These are phyloP conservation scores for Drosophila melanica DNA, from an alignment of 1,140 invertebrate genomes.

Conservation along the genomic window DNA sequence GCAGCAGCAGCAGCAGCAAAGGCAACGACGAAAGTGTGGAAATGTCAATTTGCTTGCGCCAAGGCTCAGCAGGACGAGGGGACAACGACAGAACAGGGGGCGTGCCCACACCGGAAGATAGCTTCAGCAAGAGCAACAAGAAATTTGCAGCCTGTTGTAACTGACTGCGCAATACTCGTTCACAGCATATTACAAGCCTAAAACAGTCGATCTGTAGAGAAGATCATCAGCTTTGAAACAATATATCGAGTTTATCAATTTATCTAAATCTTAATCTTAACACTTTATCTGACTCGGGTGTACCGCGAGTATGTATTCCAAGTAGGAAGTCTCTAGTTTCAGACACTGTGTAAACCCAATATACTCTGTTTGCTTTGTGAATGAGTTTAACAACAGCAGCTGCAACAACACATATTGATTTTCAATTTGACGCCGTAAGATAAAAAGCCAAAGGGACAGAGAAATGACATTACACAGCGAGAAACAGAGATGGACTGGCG, in stretches of 20 bases:
- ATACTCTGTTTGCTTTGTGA: too few relatives aligned
- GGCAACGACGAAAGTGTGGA: slow-evolving; percentile 65
- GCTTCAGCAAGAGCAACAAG: slow-evolving; percentile 33
- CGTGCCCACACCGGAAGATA: slow-evolving; percentile 18
- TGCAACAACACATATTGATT: slow-evolving; percentile 72
- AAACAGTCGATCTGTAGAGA: not conserved
- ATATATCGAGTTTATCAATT: too few relatives aligned
- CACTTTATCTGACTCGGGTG: too few relatives aligned
- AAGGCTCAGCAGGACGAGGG: not conserved
- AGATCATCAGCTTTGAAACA: too few relatives aligned
- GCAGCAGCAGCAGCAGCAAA: slow-evolving; percentile 50
- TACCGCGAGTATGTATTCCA: too few relatives aligned
- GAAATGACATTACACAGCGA: slow-evolving; percentile 51
- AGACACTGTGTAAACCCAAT: too few relatives aligned
- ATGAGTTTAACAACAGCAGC: slow-evolving; percentile 27
- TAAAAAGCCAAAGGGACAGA: slow-evolving; percentile 52
- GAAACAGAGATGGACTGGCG: slow-evolving; percentile 2
- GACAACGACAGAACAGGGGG: not conserved
- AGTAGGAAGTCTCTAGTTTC: too few relatives aligned
- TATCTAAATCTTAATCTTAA: too few relatives aligned
- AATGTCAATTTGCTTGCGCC: slow-evolving; percentile 77
- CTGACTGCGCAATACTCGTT: too few relatives aligned
- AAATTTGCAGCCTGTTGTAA: slow-evolving; percentile 6
- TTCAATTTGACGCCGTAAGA: slow-evolving; percentile 70
- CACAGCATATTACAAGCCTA: too few relatives aligned